Conservation (phyloP, 2,797 vertebrate genomes). For the Gobionotothen gibberifrons region DNA sequence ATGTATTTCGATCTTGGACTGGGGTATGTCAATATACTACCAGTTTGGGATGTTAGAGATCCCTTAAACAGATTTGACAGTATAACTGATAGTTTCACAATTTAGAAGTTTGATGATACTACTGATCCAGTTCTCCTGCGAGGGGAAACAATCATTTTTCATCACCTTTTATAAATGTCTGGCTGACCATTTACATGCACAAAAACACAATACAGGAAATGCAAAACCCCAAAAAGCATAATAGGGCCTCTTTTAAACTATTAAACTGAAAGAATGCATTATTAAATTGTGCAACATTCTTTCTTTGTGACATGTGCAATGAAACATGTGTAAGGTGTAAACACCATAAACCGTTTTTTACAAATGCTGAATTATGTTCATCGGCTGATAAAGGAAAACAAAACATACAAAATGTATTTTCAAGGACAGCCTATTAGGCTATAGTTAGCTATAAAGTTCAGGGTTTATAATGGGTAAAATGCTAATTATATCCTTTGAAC, state of each 20-base stretch:
- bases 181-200: no score
- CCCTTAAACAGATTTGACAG: background rate
- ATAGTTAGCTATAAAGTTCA: slow-evolving; percentile 6
- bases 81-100: background rate
- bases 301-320: background rate
- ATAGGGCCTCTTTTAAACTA: background rate
- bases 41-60: background rate
- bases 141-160: background rate
- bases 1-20: background rate
- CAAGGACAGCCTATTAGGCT: background rate
- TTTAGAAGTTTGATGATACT: background rate
- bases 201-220: no score
- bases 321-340: slow-evolving; percentile 5
- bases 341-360: background rate
- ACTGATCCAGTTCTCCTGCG: background rate
- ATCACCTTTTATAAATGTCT: slow-evolving; percentile 2
- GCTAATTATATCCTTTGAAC: slow-evolving; percentile 26
- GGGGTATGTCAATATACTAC: background rate
- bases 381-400: background rate
- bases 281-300: background rate
- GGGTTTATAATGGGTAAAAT: slow-evolving; percentile 2
- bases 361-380: background rate
- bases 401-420: slow-evolving; percentile 4
- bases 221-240: no score
- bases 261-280: slow-evolving; percentile 13